Evolutionary conservation across 2,888 invertebrate genomes (phyloP).

Genomic region (Temnothorax ravouxi): DNA sequence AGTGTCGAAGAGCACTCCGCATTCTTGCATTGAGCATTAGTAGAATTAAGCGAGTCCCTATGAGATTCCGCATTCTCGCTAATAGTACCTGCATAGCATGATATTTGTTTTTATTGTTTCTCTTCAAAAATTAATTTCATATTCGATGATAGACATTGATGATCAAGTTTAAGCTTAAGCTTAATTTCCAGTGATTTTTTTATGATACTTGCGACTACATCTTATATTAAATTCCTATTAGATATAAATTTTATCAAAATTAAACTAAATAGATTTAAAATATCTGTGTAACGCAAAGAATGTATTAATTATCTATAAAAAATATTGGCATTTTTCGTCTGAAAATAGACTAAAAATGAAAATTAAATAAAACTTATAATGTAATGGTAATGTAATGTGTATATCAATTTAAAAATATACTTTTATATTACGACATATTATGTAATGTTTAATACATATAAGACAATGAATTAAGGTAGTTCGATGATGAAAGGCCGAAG

Average conservation of each 20-base stretch:
- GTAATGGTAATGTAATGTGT: not conserved
- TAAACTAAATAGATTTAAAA: not conserved
- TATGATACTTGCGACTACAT: not conserved
- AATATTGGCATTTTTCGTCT: not conserved
- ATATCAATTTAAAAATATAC: conserved; percentile 12
- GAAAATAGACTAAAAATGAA: not conserved
- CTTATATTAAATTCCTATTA: not conserved
- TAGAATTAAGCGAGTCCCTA: conserved; percentile 78
- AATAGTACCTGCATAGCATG: conserved; percentile 76
- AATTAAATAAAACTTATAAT: not conserved
- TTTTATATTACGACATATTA: not conserved
- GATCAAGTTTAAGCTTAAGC: not conserved
- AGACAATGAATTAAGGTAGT: not conserved
- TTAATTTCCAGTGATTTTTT: not conserved
- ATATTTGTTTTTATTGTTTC: not conserved
- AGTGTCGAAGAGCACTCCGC: conserved; percentile 78
- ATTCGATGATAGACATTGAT: not conserved
- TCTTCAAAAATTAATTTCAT: not conserved
- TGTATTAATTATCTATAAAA: not conserved
- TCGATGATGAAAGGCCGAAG: no score
- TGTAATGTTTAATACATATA: not conserved
- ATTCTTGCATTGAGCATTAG: conserved; percentile 72
- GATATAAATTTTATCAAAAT: not conserved
- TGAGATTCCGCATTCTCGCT: conserved; percentile 77
- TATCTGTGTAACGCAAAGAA: not conserved